Percentiles rank a stretch among this genome's conserved stretches.
These are phyloP conservation scores for Scortum barcoo DNA, from an alignment of 2,113 vertebrate genomes.

Conservation along the genomic window DNA sequence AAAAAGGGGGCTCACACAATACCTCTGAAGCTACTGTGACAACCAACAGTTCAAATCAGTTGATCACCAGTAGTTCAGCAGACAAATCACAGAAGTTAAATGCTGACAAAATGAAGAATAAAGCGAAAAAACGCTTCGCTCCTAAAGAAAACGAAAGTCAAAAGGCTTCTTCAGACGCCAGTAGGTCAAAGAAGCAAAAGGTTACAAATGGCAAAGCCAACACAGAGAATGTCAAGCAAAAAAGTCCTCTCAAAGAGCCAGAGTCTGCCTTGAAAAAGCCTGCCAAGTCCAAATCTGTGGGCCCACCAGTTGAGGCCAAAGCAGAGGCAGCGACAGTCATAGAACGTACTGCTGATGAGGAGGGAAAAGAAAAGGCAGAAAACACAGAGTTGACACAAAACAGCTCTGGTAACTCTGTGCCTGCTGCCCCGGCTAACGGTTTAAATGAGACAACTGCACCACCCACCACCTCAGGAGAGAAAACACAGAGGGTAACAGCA, in stretches of 20 bases:
- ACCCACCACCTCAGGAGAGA: neutral
- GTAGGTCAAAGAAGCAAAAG: conserved; percentile 35
- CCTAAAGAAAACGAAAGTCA: neutral
- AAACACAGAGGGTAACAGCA: neutral
- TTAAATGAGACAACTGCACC: neutral
- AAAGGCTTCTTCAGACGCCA: conserved; percentile 4
- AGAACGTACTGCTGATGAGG: neutral
- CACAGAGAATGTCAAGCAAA: conserved; percentile 19
- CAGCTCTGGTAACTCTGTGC: neutral
- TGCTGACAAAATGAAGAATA: conserved; percentile 25
- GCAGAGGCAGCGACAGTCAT: neutral
- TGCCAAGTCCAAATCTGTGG: neutral
- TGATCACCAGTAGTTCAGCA: neutral
- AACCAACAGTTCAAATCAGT: conserved; percentile 3
- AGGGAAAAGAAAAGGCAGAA: conserved; percentile 23
- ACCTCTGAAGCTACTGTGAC: neutral
- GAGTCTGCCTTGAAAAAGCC: neutral
- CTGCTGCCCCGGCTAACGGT: neutral
- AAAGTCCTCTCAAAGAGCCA: neutral
- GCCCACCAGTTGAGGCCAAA: conserved; percentile 5
- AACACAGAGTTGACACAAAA: conserved; percentile 15
- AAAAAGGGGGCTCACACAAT: neutral
- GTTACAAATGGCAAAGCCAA: neutral
- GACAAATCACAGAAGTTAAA: neutral
- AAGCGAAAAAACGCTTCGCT: neutral